Base-by-base conservation (phyloP, 1,140 invertebrate genomes). In the Drosophila seguyi region DNA sequence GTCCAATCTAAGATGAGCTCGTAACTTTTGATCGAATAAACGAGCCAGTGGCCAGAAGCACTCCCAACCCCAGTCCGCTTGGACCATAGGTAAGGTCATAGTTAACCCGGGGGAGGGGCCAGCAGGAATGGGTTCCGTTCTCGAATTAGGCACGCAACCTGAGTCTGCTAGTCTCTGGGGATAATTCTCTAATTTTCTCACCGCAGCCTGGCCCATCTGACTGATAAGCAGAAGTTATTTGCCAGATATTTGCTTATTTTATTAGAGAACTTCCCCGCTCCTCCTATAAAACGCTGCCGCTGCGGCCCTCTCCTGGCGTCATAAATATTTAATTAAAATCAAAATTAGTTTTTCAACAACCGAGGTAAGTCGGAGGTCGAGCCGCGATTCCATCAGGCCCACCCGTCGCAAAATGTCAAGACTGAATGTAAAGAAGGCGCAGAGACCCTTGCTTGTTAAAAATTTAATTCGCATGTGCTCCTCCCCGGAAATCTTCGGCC, bases 1-100 rank as follows among this genome's bases (percentile, higher is more conserved):
- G 91, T 91, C 79, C 91, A 92, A 92, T 92, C 91, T 91, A 86
- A 92, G 91, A 92, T 92, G 91, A 90, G 83, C 87, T 90, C 91
- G 91, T 91, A 92, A 92, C 91, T 92, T 92, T 90, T 92, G 91
- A 92, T 92, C 91, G 91, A 92, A 90, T 83, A 90, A 90, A 90
- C 85, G 85, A 81, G 74, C 67, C 50, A 29, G 42, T 44, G 22
- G 27, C 34, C 56, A 61, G 59, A 34, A 62, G 52, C 58, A 53
- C 14, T 48, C 67, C 58, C 41, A 20, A 20, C 58, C 16, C n/a
- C 48, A 16, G 56, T 13, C 34, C 18, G 10, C 31, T 18, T 8
- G 38, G 57, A n/a, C 34, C 42, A 75, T 71, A 83, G 81, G 72
- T 67, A 38, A 74, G 57, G 29, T 36, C 42, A 75, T 67, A 83